phyloP scores from a whole-genome alignment of 2,888 invertebrate species.

The Atethmia centrago region DNA sequence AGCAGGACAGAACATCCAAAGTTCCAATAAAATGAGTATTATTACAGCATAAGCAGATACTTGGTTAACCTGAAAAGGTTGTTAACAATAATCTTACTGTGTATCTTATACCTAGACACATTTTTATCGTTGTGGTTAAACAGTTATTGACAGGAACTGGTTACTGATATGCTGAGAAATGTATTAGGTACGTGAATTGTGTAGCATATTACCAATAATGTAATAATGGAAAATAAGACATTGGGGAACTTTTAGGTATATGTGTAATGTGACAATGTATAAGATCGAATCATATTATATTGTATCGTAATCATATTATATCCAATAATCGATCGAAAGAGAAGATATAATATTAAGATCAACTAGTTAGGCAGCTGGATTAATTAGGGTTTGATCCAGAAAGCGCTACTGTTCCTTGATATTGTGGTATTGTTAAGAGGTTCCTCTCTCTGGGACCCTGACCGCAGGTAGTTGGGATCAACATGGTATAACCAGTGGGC shows the following conservation, averaged over 20 bases:
- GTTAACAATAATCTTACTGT: neutral
- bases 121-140: neutral
- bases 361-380: neutral
- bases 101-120: neutral
- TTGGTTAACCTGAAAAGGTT: neutral
- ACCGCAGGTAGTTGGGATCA: no score
- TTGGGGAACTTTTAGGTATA: neutral
- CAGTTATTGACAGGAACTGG: neutral
- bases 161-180: neutral
- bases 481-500: no score
- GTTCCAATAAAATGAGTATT: neutral
- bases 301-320: no score
- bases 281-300: no score
- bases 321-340: no score
- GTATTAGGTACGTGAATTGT: neutral
- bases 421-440: no score
- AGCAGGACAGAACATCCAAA: neutral
- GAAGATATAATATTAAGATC: neutral
- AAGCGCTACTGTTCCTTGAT: no score
- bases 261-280: no score
- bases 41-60: neutral
- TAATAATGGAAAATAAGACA: neutral
- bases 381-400: no score
- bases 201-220: neutral
- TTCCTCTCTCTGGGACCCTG: no score